Evolutionary conservation across 2,113 vertebrate genomes (phyloP).

Genomic region (Leptobrachium ailaonicum): DNA sequence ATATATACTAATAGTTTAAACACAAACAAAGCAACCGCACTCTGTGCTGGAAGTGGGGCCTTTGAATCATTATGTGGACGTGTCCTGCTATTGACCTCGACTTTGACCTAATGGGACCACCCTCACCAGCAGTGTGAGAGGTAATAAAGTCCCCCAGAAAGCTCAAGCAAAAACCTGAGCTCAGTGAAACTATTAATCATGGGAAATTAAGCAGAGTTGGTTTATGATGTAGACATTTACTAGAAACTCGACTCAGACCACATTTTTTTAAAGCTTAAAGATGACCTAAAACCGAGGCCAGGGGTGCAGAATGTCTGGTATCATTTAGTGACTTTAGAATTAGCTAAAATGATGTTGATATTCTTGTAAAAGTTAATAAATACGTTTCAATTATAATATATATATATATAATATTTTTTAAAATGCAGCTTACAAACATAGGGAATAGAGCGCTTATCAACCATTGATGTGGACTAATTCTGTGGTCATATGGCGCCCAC

Average conservation of each 20-base stretch:
- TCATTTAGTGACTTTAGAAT: slow-evolving; percentile 37
- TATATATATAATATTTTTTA: too few relatives aligned
- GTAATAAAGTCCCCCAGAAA: slow-evolving; percentile 71
- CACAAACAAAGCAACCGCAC: background rate
- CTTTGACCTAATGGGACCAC: slow-evolving; percentile 78
- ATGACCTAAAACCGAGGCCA: slow-evolving; percentile 42
- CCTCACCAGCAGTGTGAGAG: slow-evolving; percentile 68
- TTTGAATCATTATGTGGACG: slow-evolving; percentile 31
- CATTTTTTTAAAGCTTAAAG: slow-evolving; percentile 59
- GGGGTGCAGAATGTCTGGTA: slow-evolving; percentile 27
- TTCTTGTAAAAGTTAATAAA: too few relatives aligned
- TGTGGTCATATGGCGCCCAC: too few relatives aligned
- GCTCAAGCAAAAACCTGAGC: slow-evolving; percentile 63
- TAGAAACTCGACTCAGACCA: slow-evolving; percentile 61
- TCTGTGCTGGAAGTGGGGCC: background rate
- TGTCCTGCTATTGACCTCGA: slow-evolving; percentile 76
- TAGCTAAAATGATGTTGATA: background rate
- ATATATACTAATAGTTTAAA: background rate
- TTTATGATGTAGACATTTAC: slow-evolving; percentile 79
- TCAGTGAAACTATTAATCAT: slow-evolving; percentile 73
- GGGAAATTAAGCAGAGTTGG: slow-evolving; percentile 68
- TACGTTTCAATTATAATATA: too few relatives aligned
- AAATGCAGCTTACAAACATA: too few relatives aligned
- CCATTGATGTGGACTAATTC: too few relatives aligned
- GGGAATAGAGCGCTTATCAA: too few relatives aligned